Evolutionary conservation across 2,797 vertebrate genomes (phyloP), one percentile per base, ranked within the genome.

Genomic region (Octomys mimax): DNA sequence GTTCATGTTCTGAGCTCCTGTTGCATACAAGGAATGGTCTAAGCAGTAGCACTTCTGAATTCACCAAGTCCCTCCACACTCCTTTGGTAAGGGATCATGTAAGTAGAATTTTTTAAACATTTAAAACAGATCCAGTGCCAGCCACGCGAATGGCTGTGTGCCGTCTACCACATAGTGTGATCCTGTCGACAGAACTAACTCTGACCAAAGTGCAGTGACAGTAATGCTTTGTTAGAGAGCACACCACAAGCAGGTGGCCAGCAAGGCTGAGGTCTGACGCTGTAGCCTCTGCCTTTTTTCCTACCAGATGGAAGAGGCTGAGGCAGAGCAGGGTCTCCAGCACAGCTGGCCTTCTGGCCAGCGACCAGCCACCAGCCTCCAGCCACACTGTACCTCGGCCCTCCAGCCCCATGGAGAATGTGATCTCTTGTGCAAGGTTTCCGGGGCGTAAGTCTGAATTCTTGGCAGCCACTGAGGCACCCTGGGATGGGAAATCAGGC

Each of bases 391-490:
- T 70, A 39, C 62, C 78, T n/a, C 36, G 26, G 92, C 42, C 87
- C 79, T 81, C 64, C 61, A 75, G 62, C n/a, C 75, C 80, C 49
- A 1, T 4, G 36, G 94, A 87, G 89, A 59, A 46, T 54, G 57
- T n/a, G 80, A 59, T 80, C 73, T 70, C 92, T 84, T 1, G 0
- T 77, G 66, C 59, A 77, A 81, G 89, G 84, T 93, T 97, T 94
- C 92, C 52, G 82, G 92, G 96, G 92, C n/a, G 0, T 92, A 79
- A 94, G 71, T 87, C 66, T 96, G 83, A 81, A 71, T 64, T 5
- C 0, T 96, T 97, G 95, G 96, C 96, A 97, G 96, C 81, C 33
- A 13, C 93, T 0, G 5, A 97, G 95, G 95, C 97, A 95, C 96
- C 96, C 94, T 95, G 95, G 96, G 94, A 82, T 57, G 0, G 5